These are phyloP conservation scores for Mycteria americana DNA, from an alignment of 2,797 vertebrate species.

Conservation along the genomic window DNA sequence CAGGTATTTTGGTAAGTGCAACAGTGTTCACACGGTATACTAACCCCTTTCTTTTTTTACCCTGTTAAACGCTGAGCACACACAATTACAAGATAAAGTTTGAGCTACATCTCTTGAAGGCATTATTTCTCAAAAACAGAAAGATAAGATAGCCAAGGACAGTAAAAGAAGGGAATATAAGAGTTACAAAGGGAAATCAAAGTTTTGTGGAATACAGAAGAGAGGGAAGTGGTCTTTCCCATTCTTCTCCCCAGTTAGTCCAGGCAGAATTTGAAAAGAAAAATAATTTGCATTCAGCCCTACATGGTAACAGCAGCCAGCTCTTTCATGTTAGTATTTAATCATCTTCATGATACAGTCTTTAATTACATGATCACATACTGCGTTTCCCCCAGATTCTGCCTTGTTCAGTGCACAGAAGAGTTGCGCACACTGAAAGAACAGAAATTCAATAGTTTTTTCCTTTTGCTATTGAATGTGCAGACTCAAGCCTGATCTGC, in stretches of 20 bases:
- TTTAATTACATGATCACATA: conserved; percentile 22
- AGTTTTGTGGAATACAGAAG: background rate
- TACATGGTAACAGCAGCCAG: background rate
- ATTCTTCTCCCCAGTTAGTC: background rate
- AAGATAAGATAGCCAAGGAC: conserved; percentile 33
- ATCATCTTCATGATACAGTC: background rate
- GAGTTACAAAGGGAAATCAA: conserved; percentile 6
- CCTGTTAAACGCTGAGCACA: background rate
- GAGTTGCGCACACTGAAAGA: background rate
- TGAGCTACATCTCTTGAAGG: conserved; percentile 7
- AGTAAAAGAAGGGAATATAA: background rate
- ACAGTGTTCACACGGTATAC: background rate
- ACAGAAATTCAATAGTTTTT: background rate
- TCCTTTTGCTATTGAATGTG: background rate
- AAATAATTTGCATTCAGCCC: background rate
- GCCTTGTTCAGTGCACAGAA: background rate
- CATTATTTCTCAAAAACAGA: background rate
- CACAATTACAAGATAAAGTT: conserved; percentile 37
- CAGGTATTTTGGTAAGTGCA: background rate
- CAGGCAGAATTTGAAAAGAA: background rate
- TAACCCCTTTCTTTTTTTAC: background rate
- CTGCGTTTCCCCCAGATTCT: background rate
- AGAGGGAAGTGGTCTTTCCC: background rate
- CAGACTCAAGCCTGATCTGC: background rate
- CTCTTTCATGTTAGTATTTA: conserved; percentile 8